Base-by-base conservation (phyloP, 2,888 invertebrate species). In the Orthosia gothica region DNA sequence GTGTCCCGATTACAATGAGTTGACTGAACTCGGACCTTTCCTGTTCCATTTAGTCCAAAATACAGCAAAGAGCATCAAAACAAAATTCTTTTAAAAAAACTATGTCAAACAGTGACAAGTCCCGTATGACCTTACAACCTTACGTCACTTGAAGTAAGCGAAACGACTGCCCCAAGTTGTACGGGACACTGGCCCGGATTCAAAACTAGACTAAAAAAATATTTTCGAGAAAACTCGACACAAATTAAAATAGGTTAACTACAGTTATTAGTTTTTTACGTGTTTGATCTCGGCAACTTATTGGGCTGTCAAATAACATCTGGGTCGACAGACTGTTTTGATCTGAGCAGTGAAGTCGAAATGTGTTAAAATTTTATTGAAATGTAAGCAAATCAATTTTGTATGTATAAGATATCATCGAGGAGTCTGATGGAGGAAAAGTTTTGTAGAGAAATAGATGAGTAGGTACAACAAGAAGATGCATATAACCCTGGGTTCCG, bases 281-380 rank as follows among this genome's bases (percentile, higher is more conserved):
- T 62, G 47, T 82, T 85, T 85, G 82, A 81, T 82, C 58, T 82
- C 57, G 32, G n/a, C 20, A 84, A 65, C 67, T 59, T 45, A 58
- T 66, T 62, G 61, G 26, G 50, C 68, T 84, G 82, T 81, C 85
- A 82, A 62, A 81, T 16, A 81, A 69, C 68, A 82, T 76, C 58
- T 82, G 55, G 82, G 85, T 82, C 82, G 66, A 70, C 16, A 47
- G 13, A 76, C 75, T 75, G 76, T 84, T 84, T 75, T 81, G 52
- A 81, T 84, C 67, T 40, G 59, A 15, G 12, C 50, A 61, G 40
- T 68, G 47, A 50, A 16, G 52, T 26, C n/a, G 63, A 50, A 55
- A 62, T 68, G 47, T 69, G 52, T 83, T 68, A 26, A 61, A n/a
- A 62, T 65, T 57, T 81, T 68, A 67, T 68, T 75, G 76, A 81